These are phyloP conservation scores for Sardinella longiceps DNA, from an alignment of 2,797 vertebrate genomes.

Conservation along the genomic window DNA sequence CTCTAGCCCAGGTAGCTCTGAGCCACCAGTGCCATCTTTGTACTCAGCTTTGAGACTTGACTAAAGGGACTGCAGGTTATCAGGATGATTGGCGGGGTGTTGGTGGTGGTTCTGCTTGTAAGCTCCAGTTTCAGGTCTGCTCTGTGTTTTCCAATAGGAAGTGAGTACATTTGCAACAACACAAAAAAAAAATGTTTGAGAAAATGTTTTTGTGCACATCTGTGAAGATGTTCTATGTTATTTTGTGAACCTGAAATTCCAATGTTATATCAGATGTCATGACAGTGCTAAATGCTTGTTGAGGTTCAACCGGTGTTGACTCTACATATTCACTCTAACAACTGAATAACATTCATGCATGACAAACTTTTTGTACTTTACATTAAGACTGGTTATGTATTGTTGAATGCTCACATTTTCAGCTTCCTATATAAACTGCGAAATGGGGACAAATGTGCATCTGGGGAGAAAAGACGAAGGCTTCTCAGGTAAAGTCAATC, in stretches of 20 bases:
- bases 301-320: no score
- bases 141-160: background rate
- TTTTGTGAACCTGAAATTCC: no score
- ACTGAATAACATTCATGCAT: no score
- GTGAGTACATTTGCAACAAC: background rate
- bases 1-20: background rate
- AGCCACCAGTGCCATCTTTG: no score
- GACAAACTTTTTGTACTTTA: no score
- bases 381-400: no score
- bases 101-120: background rate
- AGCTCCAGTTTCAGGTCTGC: background rate
- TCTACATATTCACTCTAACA: no score
- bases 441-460: background rate
- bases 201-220: no score
- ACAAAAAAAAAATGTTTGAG: background rate
- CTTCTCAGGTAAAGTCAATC: conserved; percentile 5
- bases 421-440: background rate
- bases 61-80: background rate
- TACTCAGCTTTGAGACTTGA: background rate
- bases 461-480: background rate
- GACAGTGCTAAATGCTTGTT: no score
- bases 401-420: background rate
- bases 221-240: no score
- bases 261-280: no score
- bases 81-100: background rate